Evolutionary conservation across 1,140 invertebrate species (phyloP).

Genomic region (Formica selysi): DNA sequence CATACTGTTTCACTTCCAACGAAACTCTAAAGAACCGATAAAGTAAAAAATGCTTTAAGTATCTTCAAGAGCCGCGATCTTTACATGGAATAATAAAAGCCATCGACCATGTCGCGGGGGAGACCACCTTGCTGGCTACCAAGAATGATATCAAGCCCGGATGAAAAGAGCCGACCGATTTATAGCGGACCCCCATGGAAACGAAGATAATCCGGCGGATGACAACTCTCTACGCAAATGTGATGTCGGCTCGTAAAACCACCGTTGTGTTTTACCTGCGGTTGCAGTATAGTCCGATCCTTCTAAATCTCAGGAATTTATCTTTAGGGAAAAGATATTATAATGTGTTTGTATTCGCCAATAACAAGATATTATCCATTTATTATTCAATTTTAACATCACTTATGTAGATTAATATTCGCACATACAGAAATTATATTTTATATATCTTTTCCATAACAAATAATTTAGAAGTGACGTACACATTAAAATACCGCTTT

Average conservation of each 20-base stretch:
- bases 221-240: constrained; percentile 40
- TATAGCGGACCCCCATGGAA: constrained; percentile 61
- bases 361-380: neutral
- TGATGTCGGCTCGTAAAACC: constrained; percentile 22
- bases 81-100: constrained; percentile 47
- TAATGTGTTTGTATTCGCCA: neutral
- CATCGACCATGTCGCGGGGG: neutral
- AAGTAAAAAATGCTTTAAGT: constrained; percentile 49
- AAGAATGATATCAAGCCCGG: constrained; percentile 56
- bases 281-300: neutral
- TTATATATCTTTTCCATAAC: neutral
- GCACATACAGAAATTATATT: neutral
- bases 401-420: neutral
- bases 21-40: neutral
- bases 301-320: constrained; percentile 46
- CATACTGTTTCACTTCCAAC: constrained; percentile 9
- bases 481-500: neutral
- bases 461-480: neutral
- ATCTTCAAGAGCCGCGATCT: neutral
- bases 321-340: neutral
- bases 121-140: constrained; percentile 63
- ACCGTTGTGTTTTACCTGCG: constrained; percentile 27
- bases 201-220: constrained; percentile 70
- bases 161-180: constrained; percentile 69
- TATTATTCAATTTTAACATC: neutral